phyloP scores from a whole-genome alignment of 2,888 invertebrate species.

The Hypomecis atomaria region DNA sequence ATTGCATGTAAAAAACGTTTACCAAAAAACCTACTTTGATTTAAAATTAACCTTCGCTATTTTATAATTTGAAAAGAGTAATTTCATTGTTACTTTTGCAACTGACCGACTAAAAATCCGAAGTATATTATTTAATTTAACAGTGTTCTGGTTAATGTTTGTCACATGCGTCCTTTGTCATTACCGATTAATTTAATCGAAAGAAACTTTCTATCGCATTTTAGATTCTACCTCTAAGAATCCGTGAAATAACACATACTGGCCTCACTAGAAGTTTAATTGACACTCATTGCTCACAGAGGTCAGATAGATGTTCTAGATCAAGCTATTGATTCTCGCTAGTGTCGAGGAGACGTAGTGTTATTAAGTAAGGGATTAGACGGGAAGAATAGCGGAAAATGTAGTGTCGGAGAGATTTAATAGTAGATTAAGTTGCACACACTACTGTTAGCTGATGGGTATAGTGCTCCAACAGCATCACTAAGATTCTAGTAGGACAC shows the following conservation, averaged over 20 bases:
- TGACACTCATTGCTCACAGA: constrained; percentile 49
- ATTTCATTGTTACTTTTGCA: too few species aligned
- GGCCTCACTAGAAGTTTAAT: constrained; percentile 42
- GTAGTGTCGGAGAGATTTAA: background rate
- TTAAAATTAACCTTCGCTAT: too few species aligned
- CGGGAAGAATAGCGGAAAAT: background rate
- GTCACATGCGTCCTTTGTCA: too few species aligned
- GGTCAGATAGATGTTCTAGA: constrained; percentile 51
- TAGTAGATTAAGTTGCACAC: background rate
- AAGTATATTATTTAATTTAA: too few species aligned
- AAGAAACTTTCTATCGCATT: background rate
- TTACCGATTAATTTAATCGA: background rate
- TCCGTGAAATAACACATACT: constrained; percentile 34
- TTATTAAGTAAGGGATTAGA: constrained; percentile 37
- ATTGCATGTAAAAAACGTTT: too few species aligned
- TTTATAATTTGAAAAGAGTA: too few species aligned
- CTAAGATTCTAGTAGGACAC: too few species aligned
- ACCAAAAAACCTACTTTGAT: too few species aligned
- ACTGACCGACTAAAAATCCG: too few species aligned
- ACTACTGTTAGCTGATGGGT: too few species aligned
- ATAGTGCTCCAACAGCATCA: too few species aligned
- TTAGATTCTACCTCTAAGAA: constrained; percentile 11
- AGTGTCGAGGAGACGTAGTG: constrained; percentile 28
- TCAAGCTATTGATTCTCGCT: constrained; percentile 48
- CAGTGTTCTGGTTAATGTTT: too few species aligned